These are phyloP conservation scores for Verasper variegatus DNA, from an alignment of 2,113 vertebrate species.

Conservation along the genomic window DNA sequence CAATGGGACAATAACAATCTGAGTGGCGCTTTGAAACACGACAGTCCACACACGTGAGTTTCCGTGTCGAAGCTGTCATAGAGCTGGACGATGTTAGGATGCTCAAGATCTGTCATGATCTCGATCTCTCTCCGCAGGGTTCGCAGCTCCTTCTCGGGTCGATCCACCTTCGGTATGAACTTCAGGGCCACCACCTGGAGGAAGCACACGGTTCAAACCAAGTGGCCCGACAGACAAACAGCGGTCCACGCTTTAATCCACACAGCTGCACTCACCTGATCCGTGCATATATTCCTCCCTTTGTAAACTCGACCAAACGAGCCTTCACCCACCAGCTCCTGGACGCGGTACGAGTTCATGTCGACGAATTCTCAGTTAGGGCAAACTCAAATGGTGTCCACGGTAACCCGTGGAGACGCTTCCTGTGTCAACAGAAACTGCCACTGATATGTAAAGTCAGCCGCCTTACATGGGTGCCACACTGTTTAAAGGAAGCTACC, in stretches of 20 bases:
- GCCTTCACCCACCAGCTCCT: conserved; percentile 93
- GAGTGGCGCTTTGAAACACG: not conserved
- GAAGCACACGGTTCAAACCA: not conserved
- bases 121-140: conserved; percentile 92
- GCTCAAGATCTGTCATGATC: conserved; percentile 91
- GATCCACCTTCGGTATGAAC: conserved; percentile 93
- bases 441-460: too few species aligned
- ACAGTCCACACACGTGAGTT: conserved; percentile 80
- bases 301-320: conserved; percentile 95
- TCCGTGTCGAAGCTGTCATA: conserved; percentile 96
- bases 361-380: not conserved
- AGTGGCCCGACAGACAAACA: not conserved
- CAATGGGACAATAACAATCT: not conserved
- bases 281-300: conserved; percentile 88
- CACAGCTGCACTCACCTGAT: conserved; percentile 84
- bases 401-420: too few species aligned
- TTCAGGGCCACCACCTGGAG: conserved; percentile 94
- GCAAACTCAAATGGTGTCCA: too few species aligned
- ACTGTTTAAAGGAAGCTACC: too few species aligned
- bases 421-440: too few species aligned
- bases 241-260: not conserved
- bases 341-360: conserved; percentile 91
- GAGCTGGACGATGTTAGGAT: conserved; percentile 95
- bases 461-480: too few species aligned
- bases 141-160: conserved; percentile 91